phyloP scores from a whole-genome alignment of 92 coral and sea anemone genomes.

The Actinostola sp. region DNA sequence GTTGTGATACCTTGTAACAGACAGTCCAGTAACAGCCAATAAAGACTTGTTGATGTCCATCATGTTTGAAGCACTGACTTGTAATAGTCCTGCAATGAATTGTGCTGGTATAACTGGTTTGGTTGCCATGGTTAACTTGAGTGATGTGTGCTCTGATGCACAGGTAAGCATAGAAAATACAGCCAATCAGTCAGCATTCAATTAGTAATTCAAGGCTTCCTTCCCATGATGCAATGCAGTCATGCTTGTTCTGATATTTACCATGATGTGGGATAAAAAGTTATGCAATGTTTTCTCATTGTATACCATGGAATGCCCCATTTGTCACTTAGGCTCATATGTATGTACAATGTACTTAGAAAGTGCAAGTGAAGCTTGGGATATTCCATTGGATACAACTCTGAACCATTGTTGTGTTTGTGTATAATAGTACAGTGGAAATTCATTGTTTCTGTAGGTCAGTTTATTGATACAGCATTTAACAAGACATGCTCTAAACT shows the following conservation, averaged over 20 bases:
- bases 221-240: not conserved
- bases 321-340: no score
- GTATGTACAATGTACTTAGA: no score
- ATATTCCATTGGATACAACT: no score
- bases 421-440: no score
- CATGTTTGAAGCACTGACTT: slow-evolving; percentile 49
- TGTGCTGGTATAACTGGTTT: slow-evolving; percentile 59
- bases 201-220: not conserved
- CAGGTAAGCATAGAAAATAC: slow-evolving; percentile 30
- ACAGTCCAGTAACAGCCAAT: slow-evolving; percentile 37
- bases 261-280: no score
- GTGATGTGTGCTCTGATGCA: slow-evolving; percentile 45
- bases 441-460: slow-evolving; percentile 47
- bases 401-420: no score
- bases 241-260: no score
- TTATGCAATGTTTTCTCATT: no score
- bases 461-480: slow-evolving; percentile 74
- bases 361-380: no score
- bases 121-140: slow-evolving; percentile 55
- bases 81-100: slow-evolving; percentile 33
- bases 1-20: slow-evolving; percentile 7
- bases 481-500: slow-evolving; percentile 63
- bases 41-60: slow-evolving; percentile 37
- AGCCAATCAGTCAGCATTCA: not conserved
- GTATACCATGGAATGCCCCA: no score